Base-by-base conservation (phyloP, 2,797 vertebrate genomes). In the Zalophus californianus region DNA sequence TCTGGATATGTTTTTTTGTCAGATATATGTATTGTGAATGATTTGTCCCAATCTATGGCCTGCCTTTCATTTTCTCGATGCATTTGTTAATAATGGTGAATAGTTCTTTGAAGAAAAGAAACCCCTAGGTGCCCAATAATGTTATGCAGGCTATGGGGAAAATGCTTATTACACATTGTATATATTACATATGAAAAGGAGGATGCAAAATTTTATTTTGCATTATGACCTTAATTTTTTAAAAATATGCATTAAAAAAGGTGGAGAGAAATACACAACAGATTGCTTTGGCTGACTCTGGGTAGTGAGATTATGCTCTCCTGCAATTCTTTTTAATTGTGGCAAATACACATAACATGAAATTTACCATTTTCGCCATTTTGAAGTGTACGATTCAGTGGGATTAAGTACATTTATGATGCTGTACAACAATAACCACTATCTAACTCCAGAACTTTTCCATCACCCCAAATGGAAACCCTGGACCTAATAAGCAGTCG, bases 91-190 rank as follows among this genome's bases (percentile, higher is more conserved):
- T 41, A 54, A 62, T 60, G 91, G n/a, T 41, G 32, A 96, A 84
- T 25, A 62, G 35, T 56, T 89, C 70, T 85, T 91, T 75, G 82
- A 80, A 75, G 82, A 66, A 73, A 93, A 93, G 38, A 20, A 86
- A 23, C 13, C 15, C 44, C 50, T 86, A 68, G 60, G 87, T 62
- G 58, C 54, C 54, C 35, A 73, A 58, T 7, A 35, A 38, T 56
- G 1, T 79, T 44, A 18, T 29, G 27, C 7, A 35, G 29, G 41
- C 72, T 5, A 23, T 62, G 32, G 32, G 5, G 23, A 85, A 94
- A 60, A 80, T 52, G n/a, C 21, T 89, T 41, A 84, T 54, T 48
- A 83, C 20, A 16, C 66, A 41, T 10, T 29, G 56, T 25, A 44
- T 44, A 44, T 44, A 44, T 44, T 44, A 44, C 44, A 44, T 44